Evolutionary conservation across 1,140 invertebrate species (phyloP), one percentile per base, ranked within the genome.

Genomic region (Cyclina sinensis): DNA sequence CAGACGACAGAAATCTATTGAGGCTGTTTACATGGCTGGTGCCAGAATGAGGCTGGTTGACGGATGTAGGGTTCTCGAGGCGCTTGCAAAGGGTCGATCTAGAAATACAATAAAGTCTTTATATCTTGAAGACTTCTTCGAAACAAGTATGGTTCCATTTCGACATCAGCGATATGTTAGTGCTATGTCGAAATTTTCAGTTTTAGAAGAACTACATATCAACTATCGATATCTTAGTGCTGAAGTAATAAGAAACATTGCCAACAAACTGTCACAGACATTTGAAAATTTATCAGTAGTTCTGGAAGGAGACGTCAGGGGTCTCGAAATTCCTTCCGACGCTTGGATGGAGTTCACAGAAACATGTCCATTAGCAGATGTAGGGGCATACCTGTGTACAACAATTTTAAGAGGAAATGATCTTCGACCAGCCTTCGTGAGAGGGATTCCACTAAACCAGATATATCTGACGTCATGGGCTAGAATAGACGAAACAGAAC

Each of bases 51-150:
- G 86, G 3, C 68, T 92, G n/a, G 43, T 73, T 1, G 91, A 92
- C 48, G 91, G 91, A 7, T 92, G 90, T 62, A 89, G 91, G 39
- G 35, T 92, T 1, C 48, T 92, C 1, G 90, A 91, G 48, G 89
- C 91, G 12, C 83, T 92, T 65, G 83, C 57, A 12, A 83, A 86
- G 12, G 86, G 83, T 18, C n/a, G 39, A 46, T 86, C 88, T 11
- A 48, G 65, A n/a, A 39, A 30, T 12, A 79, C 84, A 37, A 54
- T 92, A 1, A 86, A 54, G 79, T 48, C 48, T 30, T 70, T 90
- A 18, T 90, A 88, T 43, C 80, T 91, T 46, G 91, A 92, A 74
- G 90, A 92, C 78, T 83, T 92, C 43, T 92, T 92, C 35, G 80
- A 90, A 35, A 86, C 88, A 14, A 84, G 87, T 35, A 57, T 92